phyloP scores from a whole-genome alignment of 1,140 invertebrate genomes.

The Zeugodacus cucurbitae region DNA sequence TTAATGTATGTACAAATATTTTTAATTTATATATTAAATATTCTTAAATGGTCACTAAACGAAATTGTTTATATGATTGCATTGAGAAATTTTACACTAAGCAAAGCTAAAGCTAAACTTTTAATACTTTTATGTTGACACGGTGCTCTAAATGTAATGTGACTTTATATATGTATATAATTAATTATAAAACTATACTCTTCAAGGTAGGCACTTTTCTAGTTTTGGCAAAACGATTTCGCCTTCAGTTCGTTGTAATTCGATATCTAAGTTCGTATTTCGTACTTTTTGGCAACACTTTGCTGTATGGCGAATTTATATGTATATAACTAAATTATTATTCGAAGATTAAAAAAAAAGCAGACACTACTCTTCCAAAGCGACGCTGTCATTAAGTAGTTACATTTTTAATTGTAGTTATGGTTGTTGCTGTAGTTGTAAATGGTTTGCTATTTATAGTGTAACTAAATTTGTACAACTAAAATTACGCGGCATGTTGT shows the following conservation, averaged over 20 bases:
- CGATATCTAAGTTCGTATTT: background rate
- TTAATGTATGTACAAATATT: background rate
- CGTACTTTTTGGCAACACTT: slow-evolving; percentile 1
- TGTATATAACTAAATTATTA: background rate
- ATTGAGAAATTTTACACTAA: background rate
- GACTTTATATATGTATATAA: background rate
- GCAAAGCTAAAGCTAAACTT: background rate
- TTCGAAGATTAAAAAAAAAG: background rate
- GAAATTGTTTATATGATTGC: background rate
- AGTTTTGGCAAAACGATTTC: background rate
- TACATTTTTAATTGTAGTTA: background rate
- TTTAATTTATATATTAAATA: background rate
- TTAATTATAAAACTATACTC: background rate
- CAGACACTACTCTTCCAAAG: background rate
- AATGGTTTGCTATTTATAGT: background rate
- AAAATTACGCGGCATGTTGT: background rate
- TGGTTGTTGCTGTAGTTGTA: background rate
- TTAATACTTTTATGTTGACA: background rate
- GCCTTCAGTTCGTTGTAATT: background rate
- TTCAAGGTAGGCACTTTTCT: background rate
- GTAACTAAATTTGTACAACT: background rate
- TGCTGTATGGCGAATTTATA: slow-evolving; percentile 11
- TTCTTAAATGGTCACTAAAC: background rate
- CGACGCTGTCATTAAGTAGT: background rate
- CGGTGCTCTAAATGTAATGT: background rate